Base-by-base conservation (phyloP, 2,888 invertebrate species). In the Abscondita cerata region DNA sequence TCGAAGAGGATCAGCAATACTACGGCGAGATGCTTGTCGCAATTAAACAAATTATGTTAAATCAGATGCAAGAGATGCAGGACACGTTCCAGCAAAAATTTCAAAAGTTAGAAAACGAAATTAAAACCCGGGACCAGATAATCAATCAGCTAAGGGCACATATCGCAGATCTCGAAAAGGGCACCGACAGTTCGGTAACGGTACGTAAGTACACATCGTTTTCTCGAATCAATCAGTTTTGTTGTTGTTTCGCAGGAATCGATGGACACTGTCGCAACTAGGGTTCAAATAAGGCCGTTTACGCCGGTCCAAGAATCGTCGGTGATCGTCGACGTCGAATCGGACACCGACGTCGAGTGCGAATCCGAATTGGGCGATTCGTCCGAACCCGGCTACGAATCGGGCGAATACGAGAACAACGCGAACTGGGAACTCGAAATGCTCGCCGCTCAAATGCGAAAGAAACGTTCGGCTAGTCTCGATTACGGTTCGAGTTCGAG, bases 1-100 rank as follows among this genome's bases (percentile, higher is more conserved):
- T 87, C 57, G 88, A 89, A 76, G 80, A 81, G 44, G 90, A 92
- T 72, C 92, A 93, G 74, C 92, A 92, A 77, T 92, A 90, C 81
- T 89, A 92, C 76, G 88, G 89, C 34, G 92, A 92, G 78, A 88
- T 94, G 18, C 83, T 93, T 47, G 80, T 88, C 68, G 93, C 80
- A 2, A 92, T 94, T 64, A 91, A 91, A 77, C 89, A 92, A 77
- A 89, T 93, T 48, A 90, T 94, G 80, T 90, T 91, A 79, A 86
- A 86, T 16, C 89, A 89, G 78, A 81, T 89, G 65, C 87, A 87
- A 69, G 89, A 89, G 59, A 86, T 90, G 68, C 89, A 89, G 77
- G 86, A 85, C 54, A 88, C 88, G 77, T 89, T 89, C 78, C 88
- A 89, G 74, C 85, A 86, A 69, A 85, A 91, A 59, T 91, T 92